A percentile compares a stretch with the other conserved stretches of the same genome.
Conservation (phyloP, 2,888 invertebrate species). For the Drosophila barbarae region DNA sequence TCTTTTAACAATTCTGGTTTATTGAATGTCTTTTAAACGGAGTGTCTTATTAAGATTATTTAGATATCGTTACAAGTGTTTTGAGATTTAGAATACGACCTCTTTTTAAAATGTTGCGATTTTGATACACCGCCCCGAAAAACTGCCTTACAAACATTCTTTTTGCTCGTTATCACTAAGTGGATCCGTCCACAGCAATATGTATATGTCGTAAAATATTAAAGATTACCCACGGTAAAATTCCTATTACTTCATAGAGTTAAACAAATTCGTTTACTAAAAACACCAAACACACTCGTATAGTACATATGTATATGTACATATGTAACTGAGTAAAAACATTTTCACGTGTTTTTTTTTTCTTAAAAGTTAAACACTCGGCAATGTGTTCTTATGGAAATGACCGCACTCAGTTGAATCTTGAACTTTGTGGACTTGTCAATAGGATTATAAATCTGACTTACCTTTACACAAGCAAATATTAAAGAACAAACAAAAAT, state of each 20-base stretch:
- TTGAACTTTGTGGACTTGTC: conserved; percentile 7
- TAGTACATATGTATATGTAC: too few species aligned
- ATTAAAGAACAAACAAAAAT: conserved; percentile 6
- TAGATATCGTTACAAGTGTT: background rate
- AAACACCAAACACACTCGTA: background rate
- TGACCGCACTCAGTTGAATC: background rate
- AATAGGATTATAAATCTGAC: conserved; percentile 4
- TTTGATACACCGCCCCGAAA: background rate
- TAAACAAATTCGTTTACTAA: background rate
- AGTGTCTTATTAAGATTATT: background rate
- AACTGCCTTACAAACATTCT: background rate
- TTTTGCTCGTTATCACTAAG: background rate
- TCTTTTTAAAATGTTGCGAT: background rate
- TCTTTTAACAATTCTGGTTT: too few species aligned
- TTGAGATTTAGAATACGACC: background rate
- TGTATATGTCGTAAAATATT: background rate
- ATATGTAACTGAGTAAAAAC: background rate
- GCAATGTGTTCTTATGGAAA: background rate
- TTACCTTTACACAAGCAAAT: background rate
- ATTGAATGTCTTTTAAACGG: background rate
- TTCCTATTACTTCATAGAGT: background rate
- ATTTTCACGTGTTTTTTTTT: background rate
- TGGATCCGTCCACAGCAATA: background rate
- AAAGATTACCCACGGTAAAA: background rate
- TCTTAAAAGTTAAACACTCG: background rate